A percentile compares a stretch with the other conserved stretches of the same genome.
phyloP scores from a whole-genome alignment of 1,140 invertebrate genomes.

The Apocrypta bakeri region DNA sequence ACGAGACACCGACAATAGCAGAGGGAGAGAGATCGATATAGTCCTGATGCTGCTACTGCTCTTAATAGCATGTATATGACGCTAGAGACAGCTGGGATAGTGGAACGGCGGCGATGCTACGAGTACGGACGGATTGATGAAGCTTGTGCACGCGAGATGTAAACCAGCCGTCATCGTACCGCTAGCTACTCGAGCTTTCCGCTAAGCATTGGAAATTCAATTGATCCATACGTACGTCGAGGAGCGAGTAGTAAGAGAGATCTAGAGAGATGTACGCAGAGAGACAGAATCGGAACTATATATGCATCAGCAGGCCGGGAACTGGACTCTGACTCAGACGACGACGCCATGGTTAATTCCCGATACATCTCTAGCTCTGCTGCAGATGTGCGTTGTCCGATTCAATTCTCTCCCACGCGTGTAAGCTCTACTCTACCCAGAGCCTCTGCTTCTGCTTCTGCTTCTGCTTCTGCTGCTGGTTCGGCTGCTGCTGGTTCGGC shows the following conservation, averaged over 20 bases:
- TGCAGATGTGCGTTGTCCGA: background rate
- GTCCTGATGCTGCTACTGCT: background rate
- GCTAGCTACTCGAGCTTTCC: background rate
- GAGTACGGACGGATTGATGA: constrained; percentile 26
- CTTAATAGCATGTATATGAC: constrained; percentile 35
- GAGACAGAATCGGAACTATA: background rate
- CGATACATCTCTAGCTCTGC: background rate
- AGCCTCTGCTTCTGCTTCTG: background rate
- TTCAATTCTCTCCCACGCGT: background rate
- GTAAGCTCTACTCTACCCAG: background rate
- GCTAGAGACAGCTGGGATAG: constrained; percentile 41
- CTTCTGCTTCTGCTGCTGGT: background rate
- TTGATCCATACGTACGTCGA: constrained; percentile 20
- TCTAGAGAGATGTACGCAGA: background rate
- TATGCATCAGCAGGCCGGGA: background rate
- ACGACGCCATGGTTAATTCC: background rate
- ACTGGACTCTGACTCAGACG: background rate
- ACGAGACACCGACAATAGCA: background rate
- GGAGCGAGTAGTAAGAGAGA: background rate
- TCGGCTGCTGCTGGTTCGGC: too few species aligned
- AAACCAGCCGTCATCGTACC: constrained; percentile 13
- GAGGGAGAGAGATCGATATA: constrained; percentile 16
- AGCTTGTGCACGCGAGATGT: background rate
- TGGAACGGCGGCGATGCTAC: background rate
- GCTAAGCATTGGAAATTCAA: constrained; percentile 32